Evolutionary conservation across 2,113 vertebrate species (phyloP), one percentile per base, ranked within the genome.

Genomic region (Telmatochromis sp.): DNA sequence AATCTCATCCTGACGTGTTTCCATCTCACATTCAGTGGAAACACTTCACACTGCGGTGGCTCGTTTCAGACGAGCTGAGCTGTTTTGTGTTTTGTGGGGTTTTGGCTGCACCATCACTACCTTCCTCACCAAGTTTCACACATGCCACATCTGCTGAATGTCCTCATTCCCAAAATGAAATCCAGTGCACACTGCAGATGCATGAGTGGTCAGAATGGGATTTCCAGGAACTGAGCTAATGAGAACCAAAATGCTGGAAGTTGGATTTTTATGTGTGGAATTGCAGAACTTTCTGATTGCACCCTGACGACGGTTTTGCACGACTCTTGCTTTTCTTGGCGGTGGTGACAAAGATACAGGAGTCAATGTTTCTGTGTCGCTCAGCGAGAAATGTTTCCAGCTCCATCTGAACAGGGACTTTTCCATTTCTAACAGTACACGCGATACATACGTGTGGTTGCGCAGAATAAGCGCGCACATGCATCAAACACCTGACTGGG

Each of bases 21-120:
- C 33, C 60, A 12, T 5, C 33, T 35, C 19, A 65, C 33, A 37
- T 19, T 65, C 33, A 3, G 57, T 60, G 57, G 57, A 63, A 6
- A 63, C 15, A 3, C 58, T 19, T 33, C 28, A 63, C 28, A 33
- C 58, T 13, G 33, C 0, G 2, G 19, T 13, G 33, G 33, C 60
- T 35, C 11, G 0, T 68, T 21, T 68, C 63, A 68, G 19, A 65
- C 19, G 0, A 37, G 19, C 60, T 65, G 33, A 37, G 0, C 33
- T 40, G 31, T 35, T 35, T 57, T 5, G 6, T 26, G 21, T 55
- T 55, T 33, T 63, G 15, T 63, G 58, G 57, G 28, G 0, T 65
- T 68, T 21, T 63, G 63, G 33, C 10, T 37, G 63, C 0, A 68
- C 4, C 33, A 0, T 68, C 60, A 68, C 60, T 21, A 68, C 4